Conservation (phyloP, 2,113 vertebrate species). For the Propithecus coquereli region DNA sequence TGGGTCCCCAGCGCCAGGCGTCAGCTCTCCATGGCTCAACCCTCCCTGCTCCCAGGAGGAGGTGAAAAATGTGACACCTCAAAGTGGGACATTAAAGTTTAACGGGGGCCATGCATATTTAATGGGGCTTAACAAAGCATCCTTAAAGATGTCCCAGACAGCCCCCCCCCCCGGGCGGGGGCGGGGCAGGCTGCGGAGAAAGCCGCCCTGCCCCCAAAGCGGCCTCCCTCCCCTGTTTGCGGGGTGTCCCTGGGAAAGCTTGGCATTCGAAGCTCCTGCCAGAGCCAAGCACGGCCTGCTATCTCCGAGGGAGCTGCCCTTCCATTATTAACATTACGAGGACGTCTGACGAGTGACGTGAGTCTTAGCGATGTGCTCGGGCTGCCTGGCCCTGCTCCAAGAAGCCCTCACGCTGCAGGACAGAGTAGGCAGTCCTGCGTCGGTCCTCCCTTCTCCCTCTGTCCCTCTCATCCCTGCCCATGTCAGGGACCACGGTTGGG, state of each 20-base stretch:
- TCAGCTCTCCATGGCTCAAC: background rate
- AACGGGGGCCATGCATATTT: constrained; percentile 68
- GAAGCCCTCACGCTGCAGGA: accelerated
- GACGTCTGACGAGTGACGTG: constrained; percentile 67
- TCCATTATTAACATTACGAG: constrained; percentile 79
- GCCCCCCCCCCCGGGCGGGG: background rate
- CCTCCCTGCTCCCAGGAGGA: constrained; percentile 14
- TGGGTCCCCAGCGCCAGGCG: background rate
- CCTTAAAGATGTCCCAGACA: constrained; percentile 55
- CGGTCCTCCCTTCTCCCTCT: accelerated
- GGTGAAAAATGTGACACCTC: constrained; percentile 64
- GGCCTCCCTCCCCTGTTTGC: constrained; percentile 65
- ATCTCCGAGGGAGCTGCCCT: constrained; percentile 76
- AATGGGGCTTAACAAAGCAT: constrained; percentile 70
- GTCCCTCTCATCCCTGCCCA: accelerated
- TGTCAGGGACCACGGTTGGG: background rate
- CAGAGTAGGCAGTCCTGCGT: accelerated
- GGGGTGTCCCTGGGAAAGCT: constrained; percentile 54
- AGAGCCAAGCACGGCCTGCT: constrained; percentile 45
- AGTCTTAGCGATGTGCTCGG: constrained; percentile 5
- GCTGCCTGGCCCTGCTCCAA: constrained; percentile 50
- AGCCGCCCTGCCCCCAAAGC: background rate
- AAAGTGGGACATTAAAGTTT: constrained; percentile 72
- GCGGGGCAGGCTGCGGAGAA: background rate
- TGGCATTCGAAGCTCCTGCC: constrained; percentile 73